These are phyloP conservation scores for Brachyopa scutellaris DNA, from an alignment of 2,888 invertebrate species.

Conservation along the genomic window DNA sequence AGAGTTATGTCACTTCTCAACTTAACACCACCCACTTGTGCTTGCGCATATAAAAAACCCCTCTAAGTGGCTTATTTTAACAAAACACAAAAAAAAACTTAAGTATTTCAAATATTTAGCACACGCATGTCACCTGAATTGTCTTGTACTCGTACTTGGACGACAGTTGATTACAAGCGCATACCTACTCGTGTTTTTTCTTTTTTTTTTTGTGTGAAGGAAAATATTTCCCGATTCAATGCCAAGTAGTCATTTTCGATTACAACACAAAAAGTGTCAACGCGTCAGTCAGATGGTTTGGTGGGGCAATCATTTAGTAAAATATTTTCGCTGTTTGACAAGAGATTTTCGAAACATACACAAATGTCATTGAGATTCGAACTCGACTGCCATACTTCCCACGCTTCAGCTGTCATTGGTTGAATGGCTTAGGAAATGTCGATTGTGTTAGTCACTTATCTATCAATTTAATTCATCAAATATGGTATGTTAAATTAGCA, in stretches of 20 bases:
- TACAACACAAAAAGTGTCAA: slow-evolving; percentile 35
- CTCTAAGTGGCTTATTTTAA: slow-evolving; percentile 25
- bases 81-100: neutral
- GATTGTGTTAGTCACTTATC: slow-evolving; percentile 27
- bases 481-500: no score
- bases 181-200: no score
- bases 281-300: neutral
- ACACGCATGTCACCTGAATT: slow-evolving; percentile 55
- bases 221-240: no score
- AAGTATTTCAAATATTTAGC: slow-evolving; percentile 55
- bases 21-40: slow-evolving; percentile 51
- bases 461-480: neutral
- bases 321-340: slow-evolving; percentile 23
- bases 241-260: neutral
- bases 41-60: neutral
- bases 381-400: slow-evolving; percentile 31
- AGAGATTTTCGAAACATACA: slow-evolving; percentile 25
- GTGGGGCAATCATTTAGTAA: neutral
- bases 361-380: slow-evolving; percentile 29
- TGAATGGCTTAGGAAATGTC: slow-evolving; percentile 19
- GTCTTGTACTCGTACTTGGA: slow-evolving; percentile 23
- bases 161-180: slow-evolving; percentile 24
- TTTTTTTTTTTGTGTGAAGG: no score
- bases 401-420: slow-evolving; percentile 31
- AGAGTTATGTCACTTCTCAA: slow-evolving; percentile 48